These are phyloP conservation scores for Coecobrya sp. DNA, from an alignment of 2,888 invertebrate species.

Conservation along the genomic window DNA sequence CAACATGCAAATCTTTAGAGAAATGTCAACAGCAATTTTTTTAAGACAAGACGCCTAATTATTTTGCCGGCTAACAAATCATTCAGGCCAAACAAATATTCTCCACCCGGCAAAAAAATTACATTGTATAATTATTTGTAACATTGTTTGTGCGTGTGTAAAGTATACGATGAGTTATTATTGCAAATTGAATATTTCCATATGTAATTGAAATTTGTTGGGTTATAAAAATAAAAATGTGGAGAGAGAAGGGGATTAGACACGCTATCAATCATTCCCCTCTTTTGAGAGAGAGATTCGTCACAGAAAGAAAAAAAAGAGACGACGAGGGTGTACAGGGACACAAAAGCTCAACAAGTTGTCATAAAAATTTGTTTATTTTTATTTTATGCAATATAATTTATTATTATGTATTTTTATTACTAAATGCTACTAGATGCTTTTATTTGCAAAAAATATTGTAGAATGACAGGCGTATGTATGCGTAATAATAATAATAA, in stretches of 20 bases:
- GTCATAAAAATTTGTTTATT: not conserved
- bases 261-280: slow-evolving; percentile 78
- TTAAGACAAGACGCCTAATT: no score
- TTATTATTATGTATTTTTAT: slow-evolving; percentile 30
- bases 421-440: no score
- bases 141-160: no score
- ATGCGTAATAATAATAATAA: no score
- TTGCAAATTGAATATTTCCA: not conserved
- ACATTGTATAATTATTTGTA: not conserved
- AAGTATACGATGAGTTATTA: no score
- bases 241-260: slow-evolving; percentile 46
- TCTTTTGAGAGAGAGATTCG: slow-evolving; percentile 64
- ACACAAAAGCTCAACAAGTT: not conserved
- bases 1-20: not conserved
- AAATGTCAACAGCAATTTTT: no score
- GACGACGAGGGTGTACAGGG: not conserved
- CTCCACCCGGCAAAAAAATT: no score
- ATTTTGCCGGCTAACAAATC: no score
- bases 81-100: no score
- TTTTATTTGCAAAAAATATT: no score
- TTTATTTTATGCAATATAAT: slow-evolving; percentile 16
- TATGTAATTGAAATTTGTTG: not conserved
- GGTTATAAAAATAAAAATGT: not conserved
- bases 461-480: no score
- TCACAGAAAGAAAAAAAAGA: slow-evolving; percentile 66